Evolutionary conservation across 2,113 vertebrate genomes (phyloP), one percentile per base, ranked within the genome.

Genomic region (Pelvicachromis taeniatus): DNA sequence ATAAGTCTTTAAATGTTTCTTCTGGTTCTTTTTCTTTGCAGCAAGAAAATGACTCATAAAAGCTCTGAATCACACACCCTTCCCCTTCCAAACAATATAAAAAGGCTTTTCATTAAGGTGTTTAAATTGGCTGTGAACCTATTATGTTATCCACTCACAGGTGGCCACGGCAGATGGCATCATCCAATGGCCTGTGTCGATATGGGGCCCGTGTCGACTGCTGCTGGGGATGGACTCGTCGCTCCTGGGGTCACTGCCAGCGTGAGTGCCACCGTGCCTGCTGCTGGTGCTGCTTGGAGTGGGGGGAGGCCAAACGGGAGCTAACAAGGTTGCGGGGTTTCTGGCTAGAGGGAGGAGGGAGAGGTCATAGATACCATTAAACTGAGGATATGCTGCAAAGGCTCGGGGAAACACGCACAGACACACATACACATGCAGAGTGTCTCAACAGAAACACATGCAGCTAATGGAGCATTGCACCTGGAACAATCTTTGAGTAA

Each of bases 191-290:
- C 84, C 94, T 99, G 50, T 99, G 99, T 87, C 97, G 96, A 0
- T 99, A 98, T 29, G 99, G 97, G 6, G 95, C 95, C 87, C 96
- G 97, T 82, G 95, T 98, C 65, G 98, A 98, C 95, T 99, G 99
- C 97, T 99, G 99, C 96, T 99, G 98, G 99, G 99, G 98, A 86
- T 99, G 98, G 98, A 96, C 96, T 1, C 96, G 97, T 0, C 95
- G 95, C 80, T 95, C 98, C 83, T 98, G 98, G 98, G 97, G 97
- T 87, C 98, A 97, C 8, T 99, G 99, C 95, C 98, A 98, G 89
- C 98, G 99, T 99, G 97, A 99, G 99, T 99, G 95, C 83, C 81
- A 82, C 73, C 63, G 38, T 65, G 87, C 86, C 82, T 81, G 85
- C 90, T 84, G 81, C 87, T 89, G 93, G 65, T 84, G 88, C 89